These are phyloP conservation scores for Myanophis thanlyinensis DNA, from an alignment of 2,113 vertebrate species.

Conservation along the genomic window DNA sequence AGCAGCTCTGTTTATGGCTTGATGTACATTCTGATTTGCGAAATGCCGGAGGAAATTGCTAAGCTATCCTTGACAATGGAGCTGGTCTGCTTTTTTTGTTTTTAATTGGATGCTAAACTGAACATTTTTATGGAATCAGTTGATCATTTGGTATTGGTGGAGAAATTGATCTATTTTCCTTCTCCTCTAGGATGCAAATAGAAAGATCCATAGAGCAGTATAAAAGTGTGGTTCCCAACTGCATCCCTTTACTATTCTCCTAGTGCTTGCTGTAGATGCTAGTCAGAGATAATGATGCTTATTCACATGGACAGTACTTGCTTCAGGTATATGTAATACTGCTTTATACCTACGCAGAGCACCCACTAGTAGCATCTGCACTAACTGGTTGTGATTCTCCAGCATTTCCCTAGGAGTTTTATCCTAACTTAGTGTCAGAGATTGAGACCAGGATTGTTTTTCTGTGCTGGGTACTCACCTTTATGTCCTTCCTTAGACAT, in stretches of 20 bases:
- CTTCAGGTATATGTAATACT: constrained; percentile 42
- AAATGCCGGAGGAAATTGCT: not conserved
- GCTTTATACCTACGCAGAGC: not conserved
- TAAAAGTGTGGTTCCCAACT: constrained; percentile 48
- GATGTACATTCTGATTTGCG: not conserved
- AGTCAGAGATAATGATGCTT: constrained; percentile 80
- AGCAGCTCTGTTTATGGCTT: not conserved
- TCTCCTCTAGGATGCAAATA: constrained; percentile 60
- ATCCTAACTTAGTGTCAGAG: not conserved
- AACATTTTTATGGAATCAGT: constrained; percentile 71
- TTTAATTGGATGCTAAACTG: constrained; percentile 65
- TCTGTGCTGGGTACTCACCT: not conserved
- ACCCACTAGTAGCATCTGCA: not conserved
- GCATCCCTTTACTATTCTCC: constrained; percentile 65
- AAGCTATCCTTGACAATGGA: constrained; percentile 16
- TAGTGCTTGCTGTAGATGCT: constrained; percentile 68
- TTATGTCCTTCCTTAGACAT: not conserved
- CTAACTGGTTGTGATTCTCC: not conserved
- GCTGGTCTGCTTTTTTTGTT: constrained; percentile 23
- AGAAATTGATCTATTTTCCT: constrained; percentile 70
- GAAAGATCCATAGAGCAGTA: constrained; percentile 66
- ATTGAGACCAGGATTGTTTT: not conserved
- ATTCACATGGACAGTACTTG: constrained; percentile 77
- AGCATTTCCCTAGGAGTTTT: not conserved
- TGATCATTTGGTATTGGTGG: constrained; percentile 42